A percentile compares a stretch with the other conserved stretches of the same genome.
Conservation (phyloP, 2,797 vertebrate species). For the Sebastolobus alascanus region DNA sequence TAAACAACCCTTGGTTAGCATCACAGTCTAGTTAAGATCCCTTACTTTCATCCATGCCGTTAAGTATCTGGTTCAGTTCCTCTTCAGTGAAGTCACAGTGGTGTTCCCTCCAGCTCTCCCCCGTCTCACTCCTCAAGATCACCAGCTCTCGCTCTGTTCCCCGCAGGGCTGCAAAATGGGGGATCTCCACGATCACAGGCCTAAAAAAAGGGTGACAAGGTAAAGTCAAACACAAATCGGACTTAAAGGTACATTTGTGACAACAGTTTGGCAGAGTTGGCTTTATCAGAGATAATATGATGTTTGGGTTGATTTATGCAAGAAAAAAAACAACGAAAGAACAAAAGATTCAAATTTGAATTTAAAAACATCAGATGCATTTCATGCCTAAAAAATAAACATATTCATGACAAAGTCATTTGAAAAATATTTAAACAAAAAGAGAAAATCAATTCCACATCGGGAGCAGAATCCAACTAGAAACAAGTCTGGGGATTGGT, state of each 20-base stretch:
- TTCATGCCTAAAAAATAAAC: slow-evolving; percentile 43
- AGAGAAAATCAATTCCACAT: slow-evolving; percentile 31
- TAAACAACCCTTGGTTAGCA: neutral
- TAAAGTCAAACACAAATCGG: slow-evolving; percentile 19
- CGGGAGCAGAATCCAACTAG: slow-evolving; percentile 26
- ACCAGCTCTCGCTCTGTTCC: slow-evolving; percentile 96
- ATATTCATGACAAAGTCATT: slow-evolving; percentile 14
- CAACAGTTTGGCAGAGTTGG: neutral
- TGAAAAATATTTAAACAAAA: slow-evolving; percentile 30
- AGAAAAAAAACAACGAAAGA: neutral
- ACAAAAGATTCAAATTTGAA: neutral
- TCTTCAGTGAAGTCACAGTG: slow-evolving; percentile 96
- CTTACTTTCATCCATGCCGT: slow-evolving; percentile 98
- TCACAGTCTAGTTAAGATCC: slow-evolving; percentile 1
- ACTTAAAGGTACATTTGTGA: neutral
- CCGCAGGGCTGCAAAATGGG: slow-evolving; percentile 96
- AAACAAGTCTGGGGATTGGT: slow-evolving; percentile 11
- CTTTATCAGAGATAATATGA: neutral
- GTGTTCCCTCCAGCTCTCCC: slow-evolving; percentile 97
- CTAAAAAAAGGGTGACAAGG: slow-evolving; percentile 79
- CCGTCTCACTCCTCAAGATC: slow-evolving; percentile 95
- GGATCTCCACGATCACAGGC: slow-evolving; percentile 98
- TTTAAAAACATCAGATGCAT: slow-evolving; percentile 4
- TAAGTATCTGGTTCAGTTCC: slow-evolving; percentile 96
- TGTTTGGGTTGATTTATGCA: slow-evolving; percentile 25